A percentile compares a stretch with the other conserved stretches of the same genome.
These are phyloP conservation scores for Drosophila sucinea DNA, from an alignment of 1,140 invertebrate genomes.

Conservation along the genomic window DNA sequence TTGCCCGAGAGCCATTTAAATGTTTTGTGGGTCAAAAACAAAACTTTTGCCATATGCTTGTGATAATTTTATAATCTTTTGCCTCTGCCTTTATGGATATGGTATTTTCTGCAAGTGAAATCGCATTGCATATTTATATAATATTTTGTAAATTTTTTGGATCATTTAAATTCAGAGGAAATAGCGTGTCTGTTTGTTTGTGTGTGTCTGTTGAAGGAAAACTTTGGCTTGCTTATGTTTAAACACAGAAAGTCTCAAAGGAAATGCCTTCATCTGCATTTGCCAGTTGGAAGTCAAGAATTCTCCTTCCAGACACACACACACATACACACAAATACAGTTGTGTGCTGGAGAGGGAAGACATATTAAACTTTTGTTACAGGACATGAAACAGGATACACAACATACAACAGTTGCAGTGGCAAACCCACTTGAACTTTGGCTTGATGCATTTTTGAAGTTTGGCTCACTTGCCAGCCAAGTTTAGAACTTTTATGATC, in stretches of 20 bases:
- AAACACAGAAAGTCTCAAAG: constrained; percentile 39
- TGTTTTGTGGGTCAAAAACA: constrained; percentile 4
- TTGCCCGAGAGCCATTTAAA: not conserved
- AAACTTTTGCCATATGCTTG: constrained; percentile 11
- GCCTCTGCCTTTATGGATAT: not conserved
- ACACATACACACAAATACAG: not conserved
- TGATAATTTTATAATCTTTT: constrained; percentile 8
- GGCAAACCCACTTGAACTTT: constrained; percentile 29
- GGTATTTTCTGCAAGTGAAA: not conserved
- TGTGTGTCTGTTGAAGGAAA: not conserved
- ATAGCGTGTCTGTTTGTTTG: not conserved
- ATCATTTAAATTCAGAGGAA: constrained; percentile 2
- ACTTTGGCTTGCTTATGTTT: constrained; percentile 6
- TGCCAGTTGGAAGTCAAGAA: constrained; percentile 25
- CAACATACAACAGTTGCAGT: constrained; percentile 27
- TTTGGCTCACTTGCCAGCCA: constrained; percentile 22
- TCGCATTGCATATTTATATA: not conserved
- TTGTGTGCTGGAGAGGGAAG: constrained; percentile 17
- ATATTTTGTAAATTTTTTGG: not conserved
- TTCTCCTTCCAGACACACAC: constrained; percentile 3
- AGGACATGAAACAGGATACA: constrained; percentile 31
- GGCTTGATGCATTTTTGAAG: constrained; percentile 41
- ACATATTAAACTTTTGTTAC: constrained; percentile 53
- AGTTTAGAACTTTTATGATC: constrained; percentile 22
- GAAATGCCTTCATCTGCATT: constrained; percentile 41